phyloP scores from a whole-genome alignment of 2,113 vertebrate species.

The Pterocles burchelli region DNA sequence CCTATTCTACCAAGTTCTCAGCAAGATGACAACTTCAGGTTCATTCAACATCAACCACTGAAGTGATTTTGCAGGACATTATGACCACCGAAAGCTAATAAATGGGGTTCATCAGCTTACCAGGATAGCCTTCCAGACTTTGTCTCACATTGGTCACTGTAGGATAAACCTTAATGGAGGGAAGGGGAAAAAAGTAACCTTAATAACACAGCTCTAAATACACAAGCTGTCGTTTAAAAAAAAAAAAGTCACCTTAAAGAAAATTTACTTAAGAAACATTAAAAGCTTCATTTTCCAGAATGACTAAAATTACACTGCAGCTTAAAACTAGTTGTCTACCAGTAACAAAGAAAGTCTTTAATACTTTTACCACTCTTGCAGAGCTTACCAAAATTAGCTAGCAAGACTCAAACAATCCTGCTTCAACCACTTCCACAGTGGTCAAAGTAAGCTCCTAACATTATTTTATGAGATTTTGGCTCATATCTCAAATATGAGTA shows the following conservation, averaged over 20 bases:
- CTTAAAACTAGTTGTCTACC: background rate
- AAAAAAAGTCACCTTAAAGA: background rate
- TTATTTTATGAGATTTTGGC: background rate
- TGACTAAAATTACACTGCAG: background rate
- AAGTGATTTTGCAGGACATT: background rate
- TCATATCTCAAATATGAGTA: background rate
- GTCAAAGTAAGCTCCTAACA: background rate
- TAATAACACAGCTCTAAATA: background rate
- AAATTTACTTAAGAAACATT: background rate
- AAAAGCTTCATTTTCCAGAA: background rate
- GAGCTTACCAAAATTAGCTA: background rate
- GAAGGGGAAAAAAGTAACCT: background rate
- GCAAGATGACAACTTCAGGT: background rate
- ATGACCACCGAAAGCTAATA: background rate
- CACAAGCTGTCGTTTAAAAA: background rate
- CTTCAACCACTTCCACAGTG: background rate
- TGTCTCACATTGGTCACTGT: conserved; percentile 93
- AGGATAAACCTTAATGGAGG: conserved; percentile 86
- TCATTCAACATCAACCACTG: background rate
- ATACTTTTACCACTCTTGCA: background rate
- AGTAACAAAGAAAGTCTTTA: background rate
- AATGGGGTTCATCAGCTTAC: conserved; percentile 66
- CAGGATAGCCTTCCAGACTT: conserved; percentile 96
- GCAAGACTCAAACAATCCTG: background rate
- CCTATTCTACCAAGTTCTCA: background rate